Conservation (phyloP, 2,888 invertebrate genomes). For the Tortricodes alternella region DNA sequence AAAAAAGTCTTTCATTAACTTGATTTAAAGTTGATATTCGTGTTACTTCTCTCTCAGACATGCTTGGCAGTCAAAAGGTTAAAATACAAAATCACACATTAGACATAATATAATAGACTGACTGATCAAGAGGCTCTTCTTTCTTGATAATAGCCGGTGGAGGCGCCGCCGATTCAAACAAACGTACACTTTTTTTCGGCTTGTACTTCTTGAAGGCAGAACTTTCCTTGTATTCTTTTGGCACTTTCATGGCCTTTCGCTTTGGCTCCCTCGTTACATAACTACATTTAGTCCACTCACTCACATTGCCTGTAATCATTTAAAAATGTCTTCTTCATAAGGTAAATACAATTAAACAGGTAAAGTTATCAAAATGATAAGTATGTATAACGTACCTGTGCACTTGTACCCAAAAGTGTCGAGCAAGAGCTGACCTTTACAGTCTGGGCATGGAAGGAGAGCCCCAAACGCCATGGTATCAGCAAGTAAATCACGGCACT, state of each 20-base stretch:
- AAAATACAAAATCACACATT: no score
- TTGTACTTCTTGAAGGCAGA: conserved; percentile 84
- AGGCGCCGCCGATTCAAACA: conserved; percentile 73
- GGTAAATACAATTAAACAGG: not conserved
- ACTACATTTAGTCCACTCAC: conserved; percentile 95
- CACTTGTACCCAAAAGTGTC: conserved; percentile 92
- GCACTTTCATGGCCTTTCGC: conserved; percentile 87
- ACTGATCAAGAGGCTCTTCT: conserved; percentile 66
- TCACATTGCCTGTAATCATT: conserved; percentile 79
- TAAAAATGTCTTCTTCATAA: not conserved
- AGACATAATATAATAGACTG: conserved; percentile 29
- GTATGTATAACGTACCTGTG: conserved; percentile 78
- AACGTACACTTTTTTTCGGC: conserved; percentile 79
- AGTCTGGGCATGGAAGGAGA: conserved; percentile 89
- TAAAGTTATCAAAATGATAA: not conserved
- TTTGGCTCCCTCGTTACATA: conserved; percentile 87
- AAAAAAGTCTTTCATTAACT: no score
- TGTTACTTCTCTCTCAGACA: no score
- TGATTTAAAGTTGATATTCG: no score
- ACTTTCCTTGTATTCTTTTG: conserved; percentile 82
- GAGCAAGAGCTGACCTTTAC: conserved; percentile 89
- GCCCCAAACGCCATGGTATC: conserved; percentile 96
- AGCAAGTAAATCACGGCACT: conserved; percentile 89
- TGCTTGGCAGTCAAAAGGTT: no score
- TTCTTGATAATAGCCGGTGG: conserved; percentile 73